Evolutionary conservation across 2,888 invertebrate genomes (phyloP).

Genomic region (Ceratothoa steindachneri): DNA sequence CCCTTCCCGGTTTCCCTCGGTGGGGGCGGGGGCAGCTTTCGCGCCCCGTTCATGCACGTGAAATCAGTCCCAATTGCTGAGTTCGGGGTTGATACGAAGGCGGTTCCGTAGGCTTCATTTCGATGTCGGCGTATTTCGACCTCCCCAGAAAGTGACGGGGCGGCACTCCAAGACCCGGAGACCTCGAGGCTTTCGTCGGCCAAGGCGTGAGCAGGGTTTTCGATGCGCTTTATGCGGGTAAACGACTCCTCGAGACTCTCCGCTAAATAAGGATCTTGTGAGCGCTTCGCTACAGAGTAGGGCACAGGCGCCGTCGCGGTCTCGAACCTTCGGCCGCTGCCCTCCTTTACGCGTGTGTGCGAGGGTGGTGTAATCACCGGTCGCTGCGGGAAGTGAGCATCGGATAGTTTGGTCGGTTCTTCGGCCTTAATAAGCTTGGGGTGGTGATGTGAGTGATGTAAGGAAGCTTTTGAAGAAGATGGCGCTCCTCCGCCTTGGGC

Average conservation of each 20-base stretch:
- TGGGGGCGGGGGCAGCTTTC: not conserved
- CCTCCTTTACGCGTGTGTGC: not conserved
- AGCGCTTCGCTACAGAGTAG: not conserved
- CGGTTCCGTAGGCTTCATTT: not conserved
- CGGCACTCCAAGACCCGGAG: not conserved
- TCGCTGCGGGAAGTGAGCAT: not conserved
- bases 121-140: not conserved
- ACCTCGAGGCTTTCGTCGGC: not conserved
- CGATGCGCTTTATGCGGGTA: not conserved
- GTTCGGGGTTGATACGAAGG: too few relatives aligned
- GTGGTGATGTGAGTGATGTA: not conserved
- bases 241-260: not conserved
- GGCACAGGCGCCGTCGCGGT: slow-evolving; percentile 4
- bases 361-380: not conserved
- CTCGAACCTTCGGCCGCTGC: not conserved
- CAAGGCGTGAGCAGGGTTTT: not conserved
- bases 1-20: not conserved
- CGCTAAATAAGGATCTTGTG: not conserved
- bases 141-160: not conserved
- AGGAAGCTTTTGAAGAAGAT: not conserved
- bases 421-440: slow-evolving; percentile 1
- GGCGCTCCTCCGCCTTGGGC: not conserved
- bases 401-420: not conserved
- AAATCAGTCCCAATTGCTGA: too few relatives aligned
- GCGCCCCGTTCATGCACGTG: not conserved